Conservation (phyloP, 2,113 vertebrate species). For the Stigmatopora nigra region DNA sequence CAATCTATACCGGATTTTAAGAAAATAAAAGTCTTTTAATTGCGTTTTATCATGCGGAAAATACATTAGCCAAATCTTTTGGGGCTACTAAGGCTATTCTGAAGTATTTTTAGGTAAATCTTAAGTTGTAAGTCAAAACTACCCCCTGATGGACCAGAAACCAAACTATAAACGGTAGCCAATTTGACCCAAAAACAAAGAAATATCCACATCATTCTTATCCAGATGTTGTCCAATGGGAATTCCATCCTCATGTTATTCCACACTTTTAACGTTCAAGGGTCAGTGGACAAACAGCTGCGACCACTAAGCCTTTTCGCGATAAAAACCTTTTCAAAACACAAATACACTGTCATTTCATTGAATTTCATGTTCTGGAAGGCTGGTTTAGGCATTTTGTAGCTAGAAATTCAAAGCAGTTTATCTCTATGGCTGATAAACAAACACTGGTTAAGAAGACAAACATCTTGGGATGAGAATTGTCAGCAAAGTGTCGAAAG, state of each 20-base stretch:
- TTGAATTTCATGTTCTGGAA: neutral
- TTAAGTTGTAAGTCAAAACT: conserved; percentile 41
- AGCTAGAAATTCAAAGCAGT: neutral
- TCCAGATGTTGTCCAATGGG: neutral
- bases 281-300: conserved; percentile 32
- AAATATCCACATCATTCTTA: conserved; percentile 1
- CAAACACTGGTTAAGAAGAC: neutral
- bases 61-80: no score
- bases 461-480: neutral
- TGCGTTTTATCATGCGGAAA: no score
- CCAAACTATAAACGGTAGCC: neutral
- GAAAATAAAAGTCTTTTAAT: no score
- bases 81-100: conserved; percentile 11
- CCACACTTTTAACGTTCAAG: conserved; percentile 21
- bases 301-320: conserved; percentile 13
- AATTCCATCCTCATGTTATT: neutral
- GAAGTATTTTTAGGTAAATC: conserved; percentile 42
- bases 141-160: neutral
- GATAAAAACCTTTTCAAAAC: no score
- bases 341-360: no score
- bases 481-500: neutral
- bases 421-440: neutral
- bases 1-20: no score
- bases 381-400: neutral
- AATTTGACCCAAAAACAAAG: conserved; percentile 1